Percentiles rank a stretch among this genome's conserved stretches.
phyloP scores from a whole-genome alignment of 53 echinoderm and acorn worm genomes.

The Zoroaster sp. region DNA sequence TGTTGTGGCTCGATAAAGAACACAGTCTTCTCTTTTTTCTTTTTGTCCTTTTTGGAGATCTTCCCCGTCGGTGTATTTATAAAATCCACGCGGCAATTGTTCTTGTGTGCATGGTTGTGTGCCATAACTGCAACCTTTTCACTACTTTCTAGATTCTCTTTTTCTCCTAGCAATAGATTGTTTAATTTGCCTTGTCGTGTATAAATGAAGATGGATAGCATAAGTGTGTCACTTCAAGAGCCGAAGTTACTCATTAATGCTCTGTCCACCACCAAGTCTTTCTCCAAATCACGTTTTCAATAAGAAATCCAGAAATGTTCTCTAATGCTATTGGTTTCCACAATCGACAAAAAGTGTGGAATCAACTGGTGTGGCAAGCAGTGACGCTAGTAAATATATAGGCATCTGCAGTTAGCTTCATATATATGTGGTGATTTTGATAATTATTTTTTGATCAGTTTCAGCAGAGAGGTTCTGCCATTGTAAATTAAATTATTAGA shows the following conservation, averaged over 20 bases:
- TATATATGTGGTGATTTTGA: conserved; percentile 13
- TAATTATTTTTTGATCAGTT: conserved; percentile 61
- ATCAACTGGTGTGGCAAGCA: conserved; percentile 31
- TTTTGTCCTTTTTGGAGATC: conserved; percentile 19
- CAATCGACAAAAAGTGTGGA: neutral
- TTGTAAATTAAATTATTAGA: conserved; percentile 43
- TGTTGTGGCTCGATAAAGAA: conserved; percentile 33
- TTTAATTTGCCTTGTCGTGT: conserved; percentile 32
- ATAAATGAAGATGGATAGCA: conserved; percentile 43
- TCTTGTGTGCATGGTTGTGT: conserved; percentile 18
- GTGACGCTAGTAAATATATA: neutral
- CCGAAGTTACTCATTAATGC: neutral
- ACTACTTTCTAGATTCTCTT: neutral
- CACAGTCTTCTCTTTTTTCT: conserved; percentile 17
- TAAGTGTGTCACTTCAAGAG: neutral
- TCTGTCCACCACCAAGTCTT: neutral
- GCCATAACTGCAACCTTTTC: conserved; percentile 8
- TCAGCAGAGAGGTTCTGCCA: conserved; percentile 11
- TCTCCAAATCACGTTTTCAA: neutral
- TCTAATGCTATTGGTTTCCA: neutral
- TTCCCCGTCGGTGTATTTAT: conserved; percentile 12
- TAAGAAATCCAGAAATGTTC: neutral
- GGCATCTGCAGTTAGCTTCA: neutral
- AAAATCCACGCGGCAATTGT: conserved; percentile 39
- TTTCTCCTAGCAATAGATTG: conserved; percentile 9